Evolutionary conservation across 2,113 vertebrate species (phyloP), one percentile per base, ranked within the genome.

Genomic region (Erythrocercus mccallii): DNA sequence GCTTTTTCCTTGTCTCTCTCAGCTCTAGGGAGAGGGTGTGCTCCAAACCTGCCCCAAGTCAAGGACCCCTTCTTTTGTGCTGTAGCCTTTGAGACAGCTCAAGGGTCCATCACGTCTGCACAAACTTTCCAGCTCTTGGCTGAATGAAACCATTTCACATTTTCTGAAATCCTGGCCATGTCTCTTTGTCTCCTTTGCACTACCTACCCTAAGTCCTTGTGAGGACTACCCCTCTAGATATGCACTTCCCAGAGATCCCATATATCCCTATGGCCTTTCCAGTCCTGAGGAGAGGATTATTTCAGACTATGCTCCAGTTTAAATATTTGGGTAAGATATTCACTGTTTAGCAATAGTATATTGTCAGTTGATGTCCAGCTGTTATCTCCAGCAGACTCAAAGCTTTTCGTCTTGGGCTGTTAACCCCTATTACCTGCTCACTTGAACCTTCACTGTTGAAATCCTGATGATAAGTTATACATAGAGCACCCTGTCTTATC

Each of bases 211-310:
- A 37, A 18, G 35, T 51, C 16, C 33, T 69, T 45, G 22, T 25
- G 47, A 74, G 38, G 53, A 51, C 35, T 44, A 37, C 27, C 15
- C 7, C 85, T 69, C 24, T 25, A 71, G 37, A 28, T 6, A 9
- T 4, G 5, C 0, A 0, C 5, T 38, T 83, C 35, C 19, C 28
- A 45, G 31, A 40, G 33, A 58, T 35, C 11, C 21, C 21, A 17
- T 35, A 12, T 45, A 74, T 7, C 40, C 62, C 44, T 71, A 6
- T 58, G 38, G 35, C 30, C 16, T 78, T 94, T 58, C 24, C 38
- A 38, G 30, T 65, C 33, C 44, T 35, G 18, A 89, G 22, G 27
- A 78, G 30, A 40, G 40, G 53, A 71, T 60, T 81, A 40, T 51
- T 56, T 30, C 31, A 83, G 45, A 12, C 19, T 69, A 2, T 50